These are phyloP conservation scores for Eristalis tenax DNA, from an alignment of 2,888 invertebrate species.

Conservation along the genomic window DNA sequence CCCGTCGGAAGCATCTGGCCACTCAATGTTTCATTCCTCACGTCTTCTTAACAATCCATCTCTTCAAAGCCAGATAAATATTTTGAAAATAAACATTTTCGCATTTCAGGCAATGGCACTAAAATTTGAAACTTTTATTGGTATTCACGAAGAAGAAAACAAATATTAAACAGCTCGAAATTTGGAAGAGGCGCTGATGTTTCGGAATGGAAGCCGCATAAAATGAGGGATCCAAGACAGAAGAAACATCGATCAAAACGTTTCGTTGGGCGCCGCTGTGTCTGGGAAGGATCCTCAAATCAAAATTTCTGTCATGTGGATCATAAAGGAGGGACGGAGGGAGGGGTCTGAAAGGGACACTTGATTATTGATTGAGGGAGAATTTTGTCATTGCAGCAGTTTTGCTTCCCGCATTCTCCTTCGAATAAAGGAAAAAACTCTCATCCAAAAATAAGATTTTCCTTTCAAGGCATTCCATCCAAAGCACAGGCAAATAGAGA, in stretches of 20 bases:
- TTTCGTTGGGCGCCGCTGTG: not conserved
- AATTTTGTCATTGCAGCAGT: no score
- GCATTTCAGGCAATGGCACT: not conserved
- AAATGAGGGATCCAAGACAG: not conserved
- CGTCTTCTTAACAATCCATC: not conserved
- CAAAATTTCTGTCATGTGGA: no score
- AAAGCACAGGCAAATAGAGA: not conserved
- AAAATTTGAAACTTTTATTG: not conserved
- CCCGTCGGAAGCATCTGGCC: not conserved
- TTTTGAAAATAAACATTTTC: conserved; percentile 1
- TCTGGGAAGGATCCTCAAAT: not conserved
- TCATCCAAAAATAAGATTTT: not conserved
- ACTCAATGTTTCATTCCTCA: not conserved
- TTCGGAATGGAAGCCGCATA: no score
- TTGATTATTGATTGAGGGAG: no score
- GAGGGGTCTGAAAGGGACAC: no score
- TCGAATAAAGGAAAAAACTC: not conserved
- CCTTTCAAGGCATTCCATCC: not conserved
- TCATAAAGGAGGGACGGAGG: no score
- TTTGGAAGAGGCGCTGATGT: not conserved
- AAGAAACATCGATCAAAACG: not conserved
- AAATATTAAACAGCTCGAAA: not conserved
- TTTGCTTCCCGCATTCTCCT: not conserved
- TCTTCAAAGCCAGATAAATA: not conserved
- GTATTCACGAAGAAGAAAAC: not conserved